Evolutionary conservation across 2,113 vertebrate species (phyloP).

Genomic region (Marcusenius ussheri): DNA sequence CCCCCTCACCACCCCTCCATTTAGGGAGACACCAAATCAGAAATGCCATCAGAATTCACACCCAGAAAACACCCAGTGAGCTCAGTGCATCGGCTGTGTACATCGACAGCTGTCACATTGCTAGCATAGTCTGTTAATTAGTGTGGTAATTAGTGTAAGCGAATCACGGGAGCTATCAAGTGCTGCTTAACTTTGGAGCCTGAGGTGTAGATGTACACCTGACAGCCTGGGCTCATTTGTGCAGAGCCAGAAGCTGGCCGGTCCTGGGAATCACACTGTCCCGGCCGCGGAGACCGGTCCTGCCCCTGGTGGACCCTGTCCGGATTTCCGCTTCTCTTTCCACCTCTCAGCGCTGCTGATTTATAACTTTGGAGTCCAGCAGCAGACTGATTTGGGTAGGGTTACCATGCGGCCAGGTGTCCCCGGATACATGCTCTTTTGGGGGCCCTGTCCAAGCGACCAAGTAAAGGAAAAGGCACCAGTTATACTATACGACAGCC

Average conservation of each 20-base stretch:
- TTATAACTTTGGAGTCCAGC: background rate
- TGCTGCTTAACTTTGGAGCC: background rate
- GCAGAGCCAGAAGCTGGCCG: background rate
- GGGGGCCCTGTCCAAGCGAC: background rate
- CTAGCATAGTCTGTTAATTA: background rate
- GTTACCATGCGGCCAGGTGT: background rate
- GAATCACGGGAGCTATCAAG: background rate
- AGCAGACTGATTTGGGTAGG: background rate
- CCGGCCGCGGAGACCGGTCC: background rate
- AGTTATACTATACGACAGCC: background rate
- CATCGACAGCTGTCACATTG: background rate
- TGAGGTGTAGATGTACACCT: background rate
- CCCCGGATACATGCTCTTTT: background rate
- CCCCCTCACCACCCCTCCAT: background rate
- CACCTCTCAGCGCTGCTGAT: background rate
- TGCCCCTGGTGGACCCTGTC: background rate
- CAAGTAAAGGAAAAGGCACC: background rate
- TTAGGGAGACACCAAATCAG: background rate
- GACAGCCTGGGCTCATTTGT: background rate
- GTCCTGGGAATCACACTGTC: background rate
- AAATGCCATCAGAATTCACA: background rate
- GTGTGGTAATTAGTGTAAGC: background rate
- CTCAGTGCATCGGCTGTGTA: background rate
- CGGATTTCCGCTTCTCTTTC: background rate
- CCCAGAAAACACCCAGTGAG: background rate